Conservation (phyloP, 2,888 invertebrate genomes). For the Pedicia rivosa region DNA sequence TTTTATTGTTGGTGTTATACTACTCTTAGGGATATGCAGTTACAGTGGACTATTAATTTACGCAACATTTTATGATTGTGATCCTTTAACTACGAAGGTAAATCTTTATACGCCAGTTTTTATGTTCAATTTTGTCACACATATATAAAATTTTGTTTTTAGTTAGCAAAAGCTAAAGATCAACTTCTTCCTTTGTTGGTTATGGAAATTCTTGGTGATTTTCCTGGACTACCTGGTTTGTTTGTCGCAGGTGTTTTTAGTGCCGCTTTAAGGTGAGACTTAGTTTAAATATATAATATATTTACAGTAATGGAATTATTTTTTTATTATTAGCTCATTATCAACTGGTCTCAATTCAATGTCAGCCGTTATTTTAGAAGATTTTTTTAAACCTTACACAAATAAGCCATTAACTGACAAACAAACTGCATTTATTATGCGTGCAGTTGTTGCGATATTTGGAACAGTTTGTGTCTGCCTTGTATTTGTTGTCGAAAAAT, state of each 20-base stretch:
- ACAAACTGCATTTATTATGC: constrained; percentile 44
- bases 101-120: too few species aligned
- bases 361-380: constrained; percentile 57
- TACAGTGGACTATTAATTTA: constrained; percentile 76
- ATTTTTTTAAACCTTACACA: constrained; percentile 44
- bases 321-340: constrained; percentile 38
- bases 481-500: constrained; percentile 45
- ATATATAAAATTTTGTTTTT: constrained; percentile 10
- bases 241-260: constrained; percentile 85
- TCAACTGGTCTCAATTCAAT: constrained; percentile 65
- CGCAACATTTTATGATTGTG: constrained; percentile 69
- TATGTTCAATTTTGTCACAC: constrained; percentile 3
- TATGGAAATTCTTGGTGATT: constrained; percentile 64
- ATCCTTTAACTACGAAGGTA: constrained; percentile 60
- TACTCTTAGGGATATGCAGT: constrained; percentile 60
- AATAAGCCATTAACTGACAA: constrained; percentile 35
- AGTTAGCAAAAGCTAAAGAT: constrained; percentile 55
- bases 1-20: constrained; percentile 59
- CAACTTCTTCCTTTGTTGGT: constrained; percentile 69
- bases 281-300: neutral
- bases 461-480: constrained; percentile 45
- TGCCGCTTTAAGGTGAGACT: constrained; percentile 59
- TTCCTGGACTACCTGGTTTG: constrained; percentile 70
- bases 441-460: constrained; percentile 43
- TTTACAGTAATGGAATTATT: neutral